Conservation (phyloP, 2,797 vertebrate genomes). For the Onychomys arenicola region DNA sequence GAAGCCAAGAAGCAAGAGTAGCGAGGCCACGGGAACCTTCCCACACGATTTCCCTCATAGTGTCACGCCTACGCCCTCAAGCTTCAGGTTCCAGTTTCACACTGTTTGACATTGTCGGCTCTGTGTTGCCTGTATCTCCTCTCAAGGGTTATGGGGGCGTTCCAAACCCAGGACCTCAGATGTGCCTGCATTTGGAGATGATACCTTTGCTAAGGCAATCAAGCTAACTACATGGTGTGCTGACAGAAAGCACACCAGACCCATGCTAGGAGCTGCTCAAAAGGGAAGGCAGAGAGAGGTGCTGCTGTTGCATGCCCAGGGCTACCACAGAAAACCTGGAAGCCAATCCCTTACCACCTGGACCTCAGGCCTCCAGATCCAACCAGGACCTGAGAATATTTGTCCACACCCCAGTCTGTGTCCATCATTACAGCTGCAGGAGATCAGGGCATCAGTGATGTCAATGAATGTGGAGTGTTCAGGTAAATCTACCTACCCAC, state of each 20-base stretch:
- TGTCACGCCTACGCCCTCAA: not conserved
- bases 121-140: not conserved
- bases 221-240: not conserved
- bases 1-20: accelerated
- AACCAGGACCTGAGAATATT: accelerated
- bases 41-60: not conserved
- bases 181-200: not conserved
- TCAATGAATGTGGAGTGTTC: accelerated
- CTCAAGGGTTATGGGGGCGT: not conserved
- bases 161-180: not conserved
- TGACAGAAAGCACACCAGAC: not conserved
- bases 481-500: not conserved
- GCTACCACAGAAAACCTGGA: not conserved
- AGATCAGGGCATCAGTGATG: accelerated
- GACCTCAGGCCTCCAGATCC: not conserved
- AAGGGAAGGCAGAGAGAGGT: too few relatives aligned
- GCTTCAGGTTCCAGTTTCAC: too few relatives aligned
- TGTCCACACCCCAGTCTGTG: accelerated
- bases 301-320: not conserved
- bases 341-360: accelerated
- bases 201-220: not conserved
- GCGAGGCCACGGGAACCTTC: accelerated
- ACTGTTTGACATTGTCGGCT: accelerated
- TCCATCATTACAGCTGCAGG: accelerated
- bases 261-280: not conserved